Evolutionary conservation across 2,797 vertebrate genomes (phyloP).

Genomic region (Triplophysa yarkandensis): DNA sequence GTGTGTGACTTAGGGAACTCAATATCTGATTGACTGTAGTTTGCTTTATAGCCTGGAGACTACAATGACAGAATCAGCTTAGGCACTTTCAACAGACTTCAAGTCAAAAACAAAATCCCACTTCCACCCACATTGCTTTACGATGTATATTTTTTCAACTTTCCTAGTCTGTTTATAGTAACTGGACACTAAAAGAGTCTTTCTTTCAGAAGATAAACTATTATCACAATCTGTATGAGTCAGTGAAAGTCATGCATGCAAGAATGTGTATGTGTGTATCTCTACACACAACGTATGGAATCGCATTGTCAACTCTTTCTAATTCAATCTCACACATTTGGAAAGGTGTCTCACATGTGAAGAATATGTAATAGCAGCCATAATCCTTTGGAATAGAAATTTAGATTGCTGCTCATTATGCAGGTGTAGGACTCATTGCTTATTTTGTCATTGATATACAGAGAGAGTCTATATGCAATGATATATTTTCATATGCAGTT

Average conservation of each 20-base stretch:
- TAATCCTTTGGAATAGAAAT: constrained; percentile 3
- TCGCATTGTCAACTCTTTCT: constrained; percentile 19
- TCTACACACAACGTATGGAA: neutral
- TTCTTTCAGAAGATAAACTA: neutral
- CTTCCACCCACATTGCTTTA: neutral
- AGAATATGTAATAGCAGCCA: constrained; percentile 1
- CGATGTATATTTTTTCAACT: constrained; percentile 19
- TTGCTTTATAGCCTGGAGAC: constrained; percentile 37
- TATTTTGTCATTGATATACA: neutral
- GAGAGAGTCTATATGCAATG: neutral
- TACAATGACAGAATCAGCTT: constrained; percentile 54
- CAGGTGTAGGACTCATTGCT: neutral
- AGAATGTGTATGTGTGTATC: neutral
- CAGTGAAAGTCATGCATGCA: neutral
- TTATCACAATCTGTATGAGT: neutral
- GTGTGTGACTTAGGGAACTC: constrained; percentile 23
- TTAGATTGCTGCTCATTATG: neutral
- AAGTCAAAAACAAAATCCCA: constrained; percentile 6
- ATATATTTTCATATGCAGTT: neutral
- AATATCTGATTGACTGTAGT: constrained; percentile 28
- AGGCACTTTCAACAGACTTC: constrained; percentile 34
- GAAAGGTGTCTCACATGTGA: constrained; percentile 3
- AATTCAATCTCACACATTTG: constrained; percentile 15
- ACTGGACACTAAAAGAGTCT: constrained; percentile 32
- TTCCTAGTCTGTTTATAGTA: constrained; percentile 27